Evolutionary conservation across 2,888 invertebrate genomes (phyloP).

Genomic region (Hirudinaria manillensis): DNA sequence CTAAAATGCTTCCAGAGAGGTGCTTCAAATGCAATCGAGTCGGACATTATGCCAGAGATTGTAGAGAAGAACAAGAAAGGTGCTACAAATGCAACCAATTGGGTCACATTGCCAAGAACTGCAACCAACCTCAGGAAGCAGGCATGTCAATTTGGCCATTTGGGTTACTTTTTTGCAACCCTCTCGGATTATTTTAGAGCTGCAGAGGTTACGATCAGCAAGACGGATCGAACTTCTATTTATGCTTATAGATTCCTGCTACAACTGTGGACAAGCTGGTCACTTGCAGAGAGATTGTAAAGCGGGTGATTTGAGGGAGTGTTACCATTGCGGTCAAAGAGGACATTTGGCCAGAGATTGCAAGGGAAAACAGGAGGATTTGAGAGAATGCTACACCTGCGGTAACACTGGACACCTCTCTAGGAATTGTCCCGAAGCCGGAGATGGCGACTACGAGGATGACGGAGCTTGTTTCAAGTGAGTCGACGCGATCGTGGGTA

Average conservation of each 20-base stretch:
- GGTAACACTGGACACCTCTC: constrained; percentile 64
- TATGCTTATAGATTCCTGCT: constrained; percentile 55
- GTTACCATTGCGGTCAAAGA: constrained; percentile 35
- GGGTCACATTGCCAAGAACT: constrained; percentile 87
- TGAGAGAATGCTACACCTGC: constrained; percentile 60
- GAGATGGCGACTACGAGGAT: constrained; percentile 66
- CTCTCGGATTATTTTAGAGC: background rate
- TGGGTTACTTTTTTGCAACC: background rate
- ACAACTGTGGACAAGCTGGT: constrained; percentile 60
- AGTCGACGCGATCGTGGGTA: constrained; percentile 56
- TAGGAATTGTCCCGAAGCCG: constrained; percentile 46
- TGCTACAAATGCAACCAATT: constrained; percentile 73
- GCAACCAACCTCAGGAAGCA: constrained; percentile 57
- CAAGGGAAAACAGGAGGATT: constrained; percentile 56
- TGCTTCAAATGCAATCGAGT: constrained; percentile 88
- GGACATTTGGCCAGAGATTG: constrained; percentile 53
- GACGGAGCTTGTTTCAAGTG: constrained; percentile 57
- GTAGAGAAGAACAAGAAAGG: constrained; percentile 73
- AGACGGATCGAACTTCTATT: background rate
- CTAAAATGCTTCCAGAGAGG: constrained; percentile 53
- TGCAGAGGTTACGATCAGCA: background rate
- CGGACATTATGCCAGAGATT: constrained; percentile 86
- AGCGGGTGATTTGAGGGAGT: constrained; percentile 55
- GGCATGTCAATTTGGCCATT: background rate
- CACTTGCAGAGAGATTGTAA: constrained; percentile 91